These are phyloP conservation scores for Suncus etruscus DNA, from an alignment of 2,113 vertebrate genomes.

Conservation along the genomic window DNA sequence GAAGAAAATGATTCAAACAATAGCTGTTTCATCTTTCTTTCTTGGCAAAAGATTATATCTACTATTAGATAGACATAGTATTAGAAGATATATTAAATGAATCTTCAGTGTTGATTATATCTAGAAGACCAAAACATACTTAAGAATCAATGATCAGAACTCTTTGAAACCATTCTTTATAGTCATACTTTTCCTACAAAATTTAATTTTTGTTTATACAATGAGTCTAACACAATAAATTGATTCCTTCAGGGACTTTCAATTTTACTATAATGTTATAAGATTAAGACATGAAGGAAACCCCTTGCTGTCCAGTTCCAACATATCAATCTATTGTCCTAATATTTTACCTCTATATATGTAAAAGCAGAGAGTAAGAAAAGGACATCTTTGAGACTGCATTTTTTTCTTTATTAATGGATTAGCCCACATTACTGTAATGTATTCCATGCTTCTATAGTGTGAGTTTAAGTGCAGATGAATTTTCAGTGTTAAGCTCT, in stretches of 20 bases:
- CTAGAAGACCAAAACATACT: background rate
- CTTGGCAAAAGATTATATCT: background rate
- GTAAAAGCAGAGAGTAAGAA: background rate
- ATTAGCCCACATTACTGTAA: background rate
- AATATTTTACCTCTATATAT: background rate
- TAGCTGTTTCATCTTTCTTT: background rate
- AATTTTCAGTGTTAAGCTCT: background rate
- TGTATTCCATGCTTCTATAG: background rate
- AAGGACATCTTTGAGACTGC: background rate
- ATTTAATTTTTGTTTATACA: background rate
- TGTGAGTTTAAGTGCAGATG: background rate
- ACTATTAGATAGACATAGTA: no score
- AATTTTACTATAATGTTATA: background rate
- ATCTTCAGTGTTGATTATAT: background rate
- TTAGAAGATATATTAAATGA: background rate
- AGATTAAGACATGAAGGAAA: background rate
- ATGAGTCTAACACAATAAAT: background rate
- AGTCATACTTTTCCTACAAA: background rate
- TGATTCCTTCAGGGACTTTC: background rate
- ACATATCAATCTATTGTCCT: background rate
- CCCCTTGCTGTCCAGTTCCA: background rate
- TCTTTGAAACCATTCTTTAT: background rate
- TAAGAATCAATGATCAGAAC: background rate
- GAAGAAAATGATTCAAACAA: background rate
- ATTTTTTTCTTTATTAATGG: background rate